phyloP scores from a whole-genome alignment of 2,113 vertebrate species.

The Alethe diademata region DNA sequence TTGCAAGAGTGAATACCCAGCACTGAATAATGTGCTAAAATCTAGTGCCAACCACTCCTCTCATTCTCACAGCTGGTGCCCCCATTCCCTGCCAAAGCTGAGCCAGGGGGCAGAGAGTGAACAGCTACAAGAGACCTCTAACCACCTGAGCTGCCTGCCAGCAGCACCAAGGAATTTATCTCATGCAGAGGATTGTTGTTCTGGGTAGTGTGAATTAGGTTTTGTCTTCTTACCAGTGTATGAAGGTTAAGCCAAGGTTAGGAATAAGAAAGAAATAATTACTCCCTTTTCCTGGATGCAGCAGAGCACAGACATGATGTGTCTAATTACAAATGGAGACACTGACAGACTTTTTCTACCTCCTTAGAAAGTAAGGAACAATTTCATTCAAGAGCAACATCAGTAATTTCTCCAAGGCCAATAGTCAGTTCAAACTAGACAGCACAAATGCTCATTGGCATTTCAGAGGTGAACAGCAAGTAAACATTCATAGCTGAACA shows the following conservation, averaged over 20 bases:
- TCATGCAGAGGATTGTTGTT: background rate
- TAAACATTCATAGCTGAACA: slow-evolving; percentile 9
- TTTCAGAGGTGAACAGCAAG: slow-evolving; percentile 48
- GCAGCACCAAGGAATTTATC: background rate
- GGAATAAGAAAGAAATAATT: background rate
- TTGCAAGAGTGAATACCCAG: background rate
- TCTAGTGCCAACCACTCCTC: background rate
- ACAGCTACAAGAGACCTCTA: background rate
- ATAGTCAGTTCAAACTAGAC: slow-evolving; percentile 19
- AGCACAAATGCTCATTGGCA: slow-evolving; percentile 56
- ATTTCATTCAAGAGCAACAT: background rate
- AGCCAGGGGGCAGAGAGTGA: background rate
- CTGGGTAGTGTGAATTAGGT: background rate
- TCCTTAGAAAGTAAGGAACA: background rate
- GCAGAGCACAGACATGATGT: background rate
- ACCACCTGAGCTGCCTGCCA: background rate
- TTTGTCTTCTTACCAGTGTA: background rate
- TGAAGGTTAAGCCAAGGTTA: background rate
- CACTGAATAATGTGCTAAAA: background rate
- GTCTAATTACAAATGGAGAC: background rate
- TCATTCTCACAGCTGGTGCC: background rate
- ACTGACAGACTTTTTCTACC: background rate
- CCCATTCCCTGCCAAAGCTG: background rate
- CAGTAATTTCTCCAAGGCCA: slow-evolving; percentile 29
- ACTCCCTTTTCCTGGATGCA: background rate